Conservation (phyloP, 2,797 vertebrate genomes). For the Malacoraja senta region DNA sequence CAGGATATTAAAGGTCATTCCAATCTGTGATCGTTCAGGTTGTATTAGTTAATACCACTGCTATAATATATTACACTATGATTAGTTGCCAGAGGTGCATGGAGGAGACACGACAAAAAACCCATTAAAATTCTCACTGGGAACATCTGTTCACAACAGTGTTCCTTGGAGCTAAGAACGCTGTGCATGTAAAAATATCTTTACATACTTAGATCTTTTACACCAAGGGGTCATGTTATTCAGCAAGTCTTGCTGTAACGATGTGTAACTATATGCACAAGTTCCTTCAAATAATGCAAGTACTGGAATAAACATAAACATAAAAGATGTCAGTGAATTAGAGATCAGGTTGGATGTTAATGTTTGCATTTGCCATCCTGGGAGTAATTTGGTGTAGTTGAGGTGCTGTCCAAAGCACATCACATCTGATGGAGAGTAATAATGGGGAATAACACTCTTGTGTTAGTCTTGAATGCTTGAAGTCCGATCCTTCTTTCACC, state of each 20-base stretch:
- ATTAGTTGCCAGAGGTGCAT: constrained; percentile 19
- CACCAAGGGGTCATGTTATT: not conserved
- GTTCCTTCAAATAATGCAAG: not conserved
- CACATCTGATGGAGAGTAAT: not conserved
- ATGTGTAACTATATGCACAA: not conserved
- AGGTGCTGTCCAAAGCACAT: not conserved
- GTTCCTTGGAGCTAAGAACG: not conserved
- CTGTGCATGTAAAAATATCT: constrained; percentile 11
- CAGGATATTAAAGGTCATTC: constrained; percentile 32
- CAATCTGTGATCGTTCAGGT: constrained; percentile 29
- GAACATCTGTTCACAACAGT: constrained; percentile 30
- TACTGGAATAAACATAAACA: not conserved
- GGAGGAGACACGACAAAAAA: constrained; percentile 5
- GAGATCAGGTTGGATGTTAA: not conserved
- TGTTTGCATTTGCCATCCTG: not conserved
- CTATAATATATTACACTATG: constrained; percentile 24
- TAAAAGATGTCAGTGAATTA: not conserved
- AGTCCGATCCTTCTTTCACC: not conserved
- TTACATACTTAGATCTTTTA: not conserved
- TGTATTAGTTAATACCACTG: constrained; percentile 19
- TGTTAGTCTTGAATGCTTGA: too few species aligned
- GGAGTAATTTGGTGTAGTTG: not conserved
- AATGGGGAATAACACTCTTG: not conserved
- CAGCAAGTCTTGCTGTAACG: not conserved
- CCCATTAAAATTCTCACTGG: constrained; percentile 36